These are phyloP conservation scores for Alethe diademata DNA, from an alignment of 2,113 vertebrate genomes.

Conservation along the genomic window DNA sequence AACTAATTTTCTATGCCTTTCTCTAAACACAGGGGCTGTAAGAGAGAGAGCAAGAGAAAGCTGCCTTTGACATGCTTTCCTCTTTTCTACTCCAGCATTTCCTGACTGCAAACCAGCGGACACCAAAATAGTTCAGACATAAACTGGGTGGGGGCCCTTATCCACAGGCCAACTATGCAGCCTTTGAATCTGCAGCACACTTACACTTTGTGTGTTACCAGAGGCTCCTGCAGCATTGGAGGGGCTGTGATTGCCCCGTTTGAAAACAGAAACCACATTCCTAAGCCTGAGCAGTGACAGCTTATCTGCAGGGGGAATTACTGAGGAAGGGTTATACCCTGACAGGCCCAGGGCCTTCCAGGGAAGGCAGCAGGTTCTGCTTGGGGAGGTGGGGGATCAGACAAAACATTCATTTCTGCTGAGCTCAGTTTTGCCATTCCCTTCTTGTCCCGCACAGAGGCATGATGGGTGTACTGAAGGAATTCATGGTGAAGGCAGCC, in stretches of 20 bases:
- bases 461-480: rapidly evolving
- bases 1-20: not conserved
- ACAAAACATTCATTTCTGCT: not conserved
- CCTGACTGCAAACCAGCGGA: not conserved
- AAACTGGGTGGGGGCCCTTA: not conserved
- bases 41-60: not conserved
- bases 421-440: not conserved
- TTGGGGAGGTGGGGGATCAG: rapidly evolving
- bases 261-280: not conserved
- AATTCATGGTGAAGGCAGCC: not conserved
- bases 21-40: not conserved
- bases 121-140: not conserved
- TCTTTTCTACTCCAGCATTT: not conserved
- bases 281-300: not conserved
- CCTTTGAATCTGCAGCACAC: not conserved
- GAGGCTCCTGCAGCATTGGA: not conserved
- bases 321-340: not conserved
- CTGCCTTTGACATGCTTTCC: not conserved
- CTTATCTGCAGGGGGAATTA: not conserved
- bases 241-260: not conserved
- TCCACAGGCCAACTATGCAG: not conserved
- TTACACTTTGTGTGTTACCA: not conserved
- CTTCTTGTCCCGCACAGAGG: rapidly evolving
- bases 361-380: not conserved
- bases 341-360: not conserved